Evolutionary conservation across 2,113 vertebrate species (phyloP).

Genomic region (Aphelocoma coerulescens): DNA sequence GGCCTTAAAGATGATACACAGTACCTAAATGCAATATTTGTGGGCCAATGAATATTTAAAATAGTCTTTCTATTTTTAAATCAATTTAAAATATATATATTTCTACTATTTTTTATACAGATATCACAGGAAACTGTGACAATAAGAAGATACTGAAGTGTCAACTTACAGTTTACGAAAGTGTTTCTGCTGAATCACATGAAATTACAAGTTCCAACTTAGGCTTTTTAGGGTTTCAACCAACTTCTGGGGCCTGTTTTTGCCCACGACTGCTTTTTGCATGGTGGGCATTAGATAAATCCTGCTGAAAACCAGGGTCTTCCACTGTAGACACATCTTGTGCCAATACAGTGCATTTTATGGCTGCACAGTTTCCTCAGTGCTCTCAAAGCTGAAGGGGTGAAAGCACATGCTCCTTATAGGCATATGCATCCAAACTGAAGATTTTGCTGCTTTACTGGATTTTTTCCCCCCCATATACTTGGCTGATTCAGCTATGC

Average conservation of each 20-base stretch:
- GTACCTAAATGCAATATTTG: neutral
- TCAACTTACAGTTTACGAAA: neutral
- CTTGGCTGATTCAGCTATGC: neutral
- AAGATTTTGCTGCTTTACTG: neutral
- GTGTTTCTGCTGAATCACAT: neutral
- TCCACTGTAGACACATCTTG: neutral
- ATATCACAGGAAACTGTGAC: neutral
- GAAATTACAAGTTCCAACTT: neutral
- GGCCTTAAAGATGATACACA: neutral
- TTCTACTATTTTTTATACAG: neutral
- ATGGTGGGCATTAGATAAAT: neutral
- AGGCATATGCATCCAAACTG: neutral
- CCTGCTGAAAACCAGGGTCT: neutral
- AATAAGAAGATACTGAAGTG: neutral
- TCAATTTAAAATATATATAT: neutral
- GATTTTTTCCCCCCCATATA: fast-evolving
- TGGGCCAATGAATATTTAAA: neutral
- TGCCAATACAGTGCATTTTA: neutral
- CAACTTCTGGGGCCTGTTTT: neutral
- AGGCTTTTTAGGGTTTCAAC: neutral
- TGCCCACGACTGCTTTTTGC: neutral
- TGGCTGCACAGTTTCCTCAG: neutral
- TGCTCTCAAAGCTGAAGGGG: neutral
- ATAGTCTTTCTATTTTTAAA: neutral
- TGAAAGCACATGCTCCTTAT: neutral